Evolutionary conservation across 2,888 invertebrate species (phyloP), one percentile per base, ranked within the genome.

Genomic region (Coronaproctus castanopsis): DNA sequence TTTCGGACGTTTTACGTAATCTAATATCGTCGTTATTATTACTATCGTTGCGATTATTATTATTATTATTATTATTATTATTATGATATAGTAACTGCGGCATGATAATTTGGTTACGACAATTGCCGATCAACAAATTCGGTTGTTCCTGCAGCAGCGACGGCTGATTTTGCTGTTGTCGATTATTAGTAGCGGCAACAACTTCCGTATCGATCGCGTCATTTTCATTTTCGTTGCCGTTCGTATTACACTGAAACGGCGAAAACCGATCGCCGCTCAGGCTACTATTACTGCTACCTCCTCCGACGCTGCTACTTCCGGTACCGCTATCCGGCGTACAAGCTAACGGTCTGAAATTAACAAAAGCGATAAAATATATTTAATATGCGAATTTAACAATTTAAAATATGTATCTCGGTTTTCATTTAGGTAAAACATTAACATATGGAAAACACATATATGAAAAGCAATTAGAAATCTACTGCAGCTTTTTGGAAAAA

Each of bases 1-100:
- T 57, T 52, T 57, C 57, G 24, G 57, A 57, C 20, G 53, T 57
- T 18, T 57, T 57, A 52, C 57, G 57, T 1, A 49, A 56, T 24
- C 14, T 36, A 36, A 14, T 5, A 14, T 36, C 36, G 14, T 36
- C 36, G 8, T 5, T 36, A 14, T 36, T 14, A n/a, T n/a, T n/a
- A n/a, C n/a, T n/a, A n/a, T n/a, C n/a, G n/a, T n/a, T n/a, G n/a
- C n/a, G n/a, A n/a, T n/a, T n/a, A n/a, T n/a, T n/a, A n/a, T n/a
- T n/a, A n/a, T n/a, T n/a, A n/a, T n/a, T n/a, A n/a, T n/a, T n/a
- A n/a, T n/a, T n/a, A n/a, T n/a, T n/a, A n/a, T n/a, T n/a, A n/a
- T n/a, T n/a, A n/a, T n/a, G n/a, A n/a, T n/a, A n/a, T n/a, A n/a
- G n/a, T 5, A 36, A 36, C 5, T 8, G 8, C 36, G 36, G 36